These are phyloP conservation scores for Diarsia mendica DNA, from an alignment of 2,888 invertebrate species.

Conservation along the genomic window DNA sequence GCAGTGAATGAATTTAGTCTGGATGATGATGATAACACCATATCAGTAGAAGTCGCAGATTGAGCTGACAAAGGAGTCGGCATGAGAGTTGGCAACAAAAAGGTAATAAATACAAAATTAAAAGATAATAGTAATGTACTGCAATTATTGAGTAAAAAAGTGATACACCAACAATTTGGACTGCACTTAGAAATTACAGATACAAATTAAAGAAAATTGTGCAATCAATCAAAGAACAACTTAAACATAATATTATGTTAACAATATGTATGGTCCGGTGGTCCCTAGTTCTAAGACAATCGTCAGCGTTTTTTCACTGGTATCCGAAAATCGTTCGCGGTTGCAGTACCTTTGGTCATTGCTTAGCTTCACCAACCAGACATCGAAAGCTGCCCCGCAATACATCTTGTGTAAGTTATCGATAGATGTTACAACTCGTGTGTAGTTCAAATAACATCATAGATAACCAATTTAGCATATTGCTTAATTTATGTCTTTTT, in stretches of 20 bases:
- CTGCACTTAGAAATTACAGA: background rate
- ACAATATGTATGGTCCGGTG: background rate
- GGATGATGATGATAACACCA: background rate
- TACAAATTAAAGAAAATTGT: too few species aligned
- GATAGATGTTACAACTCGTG: conserved; percentile 17
- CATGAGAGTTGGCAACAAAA: background rate
- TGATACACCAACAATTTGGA: too few species aligned
- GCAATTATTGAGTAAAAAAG: background rate
- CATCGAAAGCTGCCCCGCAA: conserved; percentile 19
- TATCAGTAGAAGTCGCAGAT: background rate
- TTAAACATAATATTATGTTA: background rate
- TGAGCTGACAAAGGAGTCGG: background rate
- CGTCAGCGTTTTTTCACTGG: background rate
- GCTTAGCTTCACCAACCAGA: background rate
- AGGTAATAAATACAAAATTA: background rate
- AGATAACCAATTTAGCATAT: conserved; percentile 25
- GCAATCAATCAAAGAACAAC: background rate
- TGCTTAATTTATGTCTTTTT: conserved; percentile 13
- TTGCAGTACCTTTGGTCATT: background rate
- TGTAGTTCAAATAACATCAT: conserved; percentile 21
- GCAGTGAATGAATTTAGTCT: background rate
- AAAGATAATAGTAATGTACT: background rate
- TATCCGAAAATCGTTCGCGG: background rate
- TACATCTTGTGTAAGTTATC: conserved; percentile 37
- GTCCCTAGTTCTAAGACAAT: background rate